phyloP scores from a whole-genome alignment of 2,113 vertebrate species.

The Sapayoa aenigma region DNA sequence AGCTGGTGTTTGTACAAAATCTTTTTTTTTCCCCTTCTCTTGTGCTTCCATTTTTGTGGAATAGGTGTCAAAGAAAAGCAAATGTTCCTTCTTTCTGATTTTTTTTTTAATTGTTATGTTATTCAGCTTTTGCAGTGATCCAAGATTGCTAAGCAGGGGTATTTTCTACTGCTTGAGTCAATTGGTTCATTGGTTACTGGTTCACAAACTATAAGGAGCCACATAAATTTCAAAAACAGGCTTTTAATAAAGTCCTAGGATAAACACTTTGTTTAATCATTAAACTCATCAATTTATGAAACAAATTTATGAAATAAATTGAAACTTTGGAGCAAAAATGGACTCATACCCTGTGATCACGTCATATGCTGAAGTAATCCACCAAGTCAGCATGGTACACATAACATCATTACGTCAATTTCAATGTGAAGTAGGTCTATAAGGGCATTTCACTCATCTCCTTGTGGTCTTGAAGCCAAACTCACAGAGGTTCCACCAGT shows the following conservation, averaged over 20 bases:
- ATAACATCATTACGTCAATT: background rate
- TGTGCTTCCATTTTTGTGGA: background rate
- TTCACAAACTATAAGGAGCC: background rate
- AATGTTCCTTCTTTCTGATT: background rate
- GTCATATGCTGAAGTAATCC: background rate
- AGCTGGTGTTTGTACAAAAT: background rate
- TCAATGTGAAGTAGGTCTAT: background rate
- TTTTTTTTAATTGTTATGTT: background rate
- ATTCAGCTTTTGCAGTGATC: background rate
- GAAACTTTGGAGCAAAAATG: background rate
- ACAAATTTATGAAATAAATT: background rate
- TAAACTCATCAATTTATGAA: background rate
- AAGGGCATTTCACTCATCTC: background rate
- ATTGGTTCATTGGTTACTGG: background rate
- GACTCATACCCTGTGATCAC: background rate
- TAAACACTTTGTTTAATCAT: background rate
- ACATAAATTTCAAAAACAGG: background rate
- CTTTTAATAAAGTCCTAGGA: background rate
- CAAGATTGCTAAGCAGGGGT: background rate
- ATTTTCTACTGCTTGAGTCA: background rate
- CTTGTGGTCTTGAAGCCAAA: background rate
- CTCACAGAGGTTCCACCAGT: background rate
- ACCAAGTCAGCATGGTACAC: background rate
- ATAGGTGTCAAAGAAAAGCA: background rate
- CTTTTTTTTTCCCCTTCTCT: background rate